These are phyloP conservation scores for Chaetodon auriga DNA, from an alignment of 2,113 vertebrate species.

Conservation along the genomic window DNA sequence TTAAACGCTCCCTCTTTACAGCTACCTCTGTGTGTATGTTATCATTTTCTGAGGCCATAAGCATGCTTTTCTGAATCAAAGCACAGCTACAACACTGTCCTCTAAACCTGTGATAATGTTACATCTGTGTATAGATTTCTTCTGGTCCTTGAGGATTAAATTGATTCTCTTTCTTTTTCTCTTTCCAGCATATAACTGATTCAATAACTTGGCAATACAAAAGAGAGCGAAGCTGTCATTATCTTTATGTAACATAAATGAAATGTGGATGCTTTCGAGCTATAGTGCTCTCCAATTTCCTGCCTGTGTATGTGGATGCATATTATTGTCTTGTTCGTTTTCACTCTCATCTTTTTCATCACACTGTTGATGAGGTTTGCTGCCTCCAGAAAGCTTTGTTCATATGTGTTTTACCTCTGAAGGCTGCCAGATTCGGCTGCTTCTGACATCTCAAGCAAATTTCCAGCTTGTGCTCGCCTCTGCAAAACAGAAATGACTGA, in stretches of 20 bases:
- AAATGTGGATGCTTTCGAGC: background rate
- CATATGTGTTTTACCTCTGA: background rate
- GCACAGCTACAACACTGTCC: background rate
- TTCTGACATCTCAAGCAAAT: background rate
- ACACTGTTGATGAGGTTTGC: background rate
- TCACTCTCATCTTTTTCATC: background rate
- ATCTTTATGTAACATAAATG: background rate
- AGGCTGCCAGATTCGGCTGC: background rate
- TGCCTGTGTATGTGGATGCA: background rate
- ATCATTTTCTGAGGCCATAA: conserved; percentile 3
- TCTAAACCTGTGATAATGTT: conserved; percentile 3
- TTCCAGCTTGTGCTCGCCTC: background rate
- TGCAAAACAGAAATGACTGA: conserved; percentile 1
- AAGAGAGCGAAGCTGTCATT: background rate
- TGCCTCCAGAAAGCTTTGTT: background rate
- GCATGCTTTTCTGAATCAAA: background rate
- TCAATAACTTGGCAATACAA: background rate
- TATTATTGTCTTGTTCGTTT: background rate
- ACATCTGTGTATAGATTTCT: background rate
- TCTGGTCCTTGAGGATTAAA: background rate
- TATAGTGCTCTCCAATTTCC: background rate
- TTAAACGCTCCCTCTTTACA: background rate
- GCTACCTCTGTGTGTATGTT: conserved; percentile 14
- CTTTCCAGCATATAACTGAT: background rate
- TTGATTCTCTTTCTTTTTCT: background rate